Conservation (phyloP, 2,113 vertebrate species). For the Eclectus roratus region DNA sequence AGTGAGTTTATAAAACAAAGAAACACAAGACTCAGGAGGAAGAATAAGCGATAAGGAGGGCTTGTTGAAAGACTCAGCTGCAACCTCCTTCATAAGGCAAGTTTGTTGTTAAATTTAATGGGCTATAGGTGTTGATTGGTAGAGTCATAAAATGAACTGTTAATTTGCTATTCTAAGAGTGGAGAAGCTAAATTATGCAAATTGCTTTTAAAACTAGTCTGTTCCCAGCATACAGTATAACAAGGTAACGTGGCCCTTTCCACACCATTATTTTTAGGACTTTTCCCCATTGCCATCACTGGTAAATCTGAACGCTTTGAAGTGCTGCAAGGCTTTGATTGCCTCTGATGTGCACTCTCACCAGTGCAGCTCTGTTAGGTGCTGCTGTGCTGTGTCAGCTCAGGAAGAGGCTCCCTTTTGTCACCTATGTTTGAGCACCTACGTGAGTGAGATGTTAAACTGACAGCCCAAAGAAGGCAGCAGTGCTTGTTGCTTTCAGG, state of each 20-base stretch:
- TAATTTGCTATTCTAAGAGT: constrained; percentile 75
- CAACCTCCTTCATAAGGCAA: constrained; percentile 50
- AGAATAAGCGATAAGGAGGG: constrained; percentile 10
- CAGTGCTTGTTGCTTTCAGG: accelerated
- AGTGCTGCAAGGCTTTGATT: neutral
- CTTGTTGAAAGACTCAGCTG: constrained; percentile 24
- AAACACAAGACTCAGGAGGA: constrained; percentile 50
- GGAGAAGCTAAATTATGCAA: constrained; percentile 70
- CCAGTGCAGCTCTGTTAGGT: neutral
- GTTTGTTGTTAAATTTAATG: constrained; percentile 76
- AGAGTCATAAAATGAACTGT: constrained; percentile 74
- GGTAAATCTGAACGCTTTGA: neutral
- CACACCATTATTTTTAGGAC: neutral
- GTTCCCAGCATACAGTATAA: neutral
- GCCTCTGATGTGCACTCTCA: neutral
- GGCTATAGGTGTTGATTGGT: constrained; percentile 76
- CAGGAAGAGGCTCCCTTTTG: neutral
- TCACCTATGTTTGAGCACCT: neutral
- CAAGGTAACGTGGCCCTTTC: neutral
- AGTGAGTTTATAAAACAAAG: constrained; percentile 23
- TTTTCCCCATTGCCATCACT: neutral
- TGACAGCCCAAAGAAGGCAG: neutral
- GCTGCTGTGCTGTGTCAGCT: neutral
- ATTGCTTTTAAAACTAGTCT: constrained; percentile 61
- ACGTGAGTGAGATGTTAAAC: neutral